These are phyloP conservation scores for Melinaea marsaeus DNA, from an alignment of 2,888 invertebrate species.

Conservation along the genomic window DNA sequence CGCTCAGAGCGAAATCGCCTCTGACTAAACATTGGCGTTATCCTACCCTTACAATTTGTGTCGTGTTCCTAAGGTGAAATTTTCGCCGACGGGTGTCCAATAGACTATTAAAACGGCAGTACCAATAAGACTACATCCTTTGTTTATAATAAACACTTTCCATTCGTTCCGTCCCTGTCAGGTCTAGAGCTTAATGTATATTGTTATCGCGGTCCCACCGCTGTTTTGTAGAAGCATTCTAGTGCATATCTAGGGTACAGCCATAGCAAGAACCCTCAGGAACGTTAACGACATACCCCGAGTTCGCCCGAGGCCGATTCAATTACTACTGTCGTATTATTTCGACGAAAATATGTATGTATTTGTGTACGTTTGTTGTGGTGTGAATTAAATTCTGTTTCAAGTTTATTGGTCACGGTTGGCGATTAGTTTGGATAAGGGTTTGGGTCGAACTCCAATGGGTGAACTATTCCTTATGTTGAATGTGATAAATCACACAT, in stretches of 20 bases:
- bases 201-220: constrained; percentile 47
- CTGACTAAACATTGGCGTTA: constrained; percentile 61
- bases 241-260: constrained; percentile 68
- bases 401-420: constrained; percentile 69
- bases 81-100: constrained; percentile 63
- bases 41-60: constrained; percentile 56
- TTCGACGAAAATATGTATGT: constrained; percentile 75
- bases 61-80: constrained; percentile 58
- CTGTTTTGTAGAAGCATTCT: constrained; percentile 68
- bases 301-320: constrained; percentile 76
- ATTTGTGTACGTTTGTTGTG: constrained; percentile 64
- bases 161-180: constrained; percentile 47
- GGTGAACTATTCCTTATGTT: constrained; percentile 33
- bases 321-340: constrained; percentile 77
- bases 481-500: constrained; percentile 26
- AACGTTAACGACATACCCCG: constrained; percentile 73
- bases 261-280: constrained; percentile 64
- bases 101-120: constrained; percentile 63
- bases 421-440: constrained; percentile 61
- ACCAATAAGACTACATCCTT: constrained; percentile 76
- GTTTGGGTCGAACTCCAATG: constrained; percentile 36
- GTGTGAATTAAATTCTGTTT: constrained; percentile 74
- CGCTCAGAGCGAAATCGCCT: constrained; percentile 69
- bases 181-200: constrained; percentile 28
- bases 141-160: constrained; percentile 77